These are phyloP conservation scores for Xanthorhoe spadicearia DNA, from an alignment of 2,888 invertebrate genomes.

Conservation along the genomic window DNA sequence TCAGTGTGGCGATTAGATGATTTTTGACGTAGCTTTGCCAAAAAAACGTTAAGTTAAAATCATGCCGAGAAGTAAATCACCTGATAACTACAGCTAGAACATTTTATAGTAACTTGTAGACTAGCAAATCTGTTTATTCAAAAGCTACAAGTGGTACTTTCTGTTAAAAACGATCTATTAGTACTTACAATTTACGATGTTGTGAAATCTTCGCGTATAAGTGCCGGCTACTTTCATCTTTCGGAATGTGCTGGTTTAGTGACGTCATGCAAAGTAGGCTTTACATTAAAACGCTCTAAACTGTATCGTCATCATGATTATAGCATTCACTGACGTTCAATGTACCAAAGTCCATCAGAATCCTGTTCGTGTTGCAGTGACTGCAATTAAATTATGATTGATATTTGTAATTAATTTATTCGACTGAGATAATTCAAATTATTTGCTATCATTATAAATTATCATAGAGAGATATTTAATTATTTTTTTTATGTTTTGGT, in stretches of 20 bases:
- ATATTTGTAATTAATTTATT: not conserved
- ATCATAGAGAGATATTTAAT: no score
- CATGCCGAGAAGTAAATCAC: no score
- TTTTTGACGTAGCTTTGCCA: no score
- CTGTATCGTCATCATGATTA: not conserved
- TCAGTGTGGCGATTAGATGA: not conserved
- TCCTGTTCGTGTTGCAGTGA: not conserved
- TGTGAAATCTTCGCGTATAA: slow-evolving; percentile 16
- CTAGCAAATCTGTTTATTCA: not conserved
- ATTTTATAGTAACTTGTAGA: not conserved
- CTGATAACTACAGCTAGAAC: slow-evolving; percentile 9
- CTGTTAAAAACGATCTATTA: not conserved
- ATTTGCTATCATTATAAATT: not conserved
- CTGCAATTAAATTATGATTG: not conserved
- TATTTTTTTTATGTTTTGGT: no score
- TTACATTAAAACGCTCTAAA: not conserved
- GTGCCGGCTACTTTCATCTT: slow-evolving; percentile 14
- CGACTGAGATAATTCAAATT: not conserved
- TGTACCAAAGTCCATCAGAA: not conserved
- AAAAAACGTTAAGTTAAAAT: no score
- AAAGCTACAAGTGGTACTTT: not conserved
- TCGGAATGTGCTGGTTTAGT: slow-evolving; percentile 17
- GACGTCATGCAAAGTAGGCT: slow-evolving; percentile 19
- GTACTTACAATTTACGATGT: not conserved
- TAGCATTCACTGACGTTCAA: not conserved